These are phyloP conservation scores for Xiphophorus couchianus DNA, from an alignment of 2,113 vertebrate genomes.

Conservation along the genomic window DNA sequence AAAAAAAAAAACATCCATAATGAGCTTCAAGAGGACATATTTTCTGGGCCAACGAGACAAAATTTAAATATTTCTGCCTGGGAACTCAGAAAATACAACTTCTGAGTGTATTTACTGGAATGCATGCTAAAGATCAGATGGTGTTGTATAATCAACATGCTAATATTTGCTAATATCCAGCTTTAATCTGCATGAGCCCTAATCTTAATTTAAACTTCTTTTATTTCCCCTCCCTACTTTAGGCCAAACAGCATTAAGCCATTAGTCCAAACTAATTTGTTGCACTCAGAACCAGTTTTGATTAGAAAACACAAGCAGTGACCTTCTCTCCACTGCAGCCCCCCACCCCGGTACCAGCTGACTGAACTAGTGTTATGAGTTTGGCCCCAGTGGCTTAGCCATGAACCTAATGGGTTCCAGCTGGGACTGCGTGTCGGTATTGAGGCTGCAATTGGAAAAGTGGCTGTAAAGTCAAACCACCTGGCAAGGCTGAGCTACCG, in stretches of 20 bases:
- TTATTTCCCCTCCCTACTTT: neutral
- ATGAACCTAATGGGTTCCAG: slow-evolving; percentile 87
- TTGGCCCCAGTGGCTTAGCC: slow-evolving; percentile 65
- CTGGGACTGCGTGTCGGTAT: slow-evolving; percentile 90
- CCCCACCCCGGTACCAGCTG: slow-evolving; percentile 66
- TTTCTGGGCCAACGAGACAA: too few species aligned
- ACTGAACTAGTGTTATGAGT: slow-evolving; percentile 79
- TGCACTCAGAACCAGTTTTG: slow-evolving; percentile 9
- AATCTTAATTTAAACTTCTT: neutral
- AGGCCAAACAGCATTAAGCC: neutral
- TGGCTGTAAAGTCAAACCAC: slow-evolving; percentile 99
- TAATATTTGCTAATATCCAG: too few species aligned
- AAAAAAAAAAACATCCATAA: too few species aligned
- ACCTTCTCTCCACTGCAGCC: slow-evolving; percentile 44
- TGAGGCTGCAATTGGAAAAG: slow-evolving; percentile 92
- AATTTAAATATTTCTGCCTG: too few species aligned
- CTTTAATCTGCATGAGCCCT: too few species aligned
- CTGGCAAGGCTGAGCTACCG: slow-evolving; percentile 86
- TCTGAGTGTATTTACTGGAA: too few species aligned
- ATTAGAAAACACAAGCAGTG: slow-evolving; percentile 9
- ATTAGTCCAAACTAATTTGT: neutral
- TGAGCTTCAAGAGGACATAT: too few species aligned
- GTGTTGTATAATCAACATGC: too few species aligned
- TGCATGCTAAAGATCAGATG: too few species aligned
- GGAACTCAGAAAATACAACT: too few species aligned